Evolutionary conservation across 2,888 invertebrate genomes (phyloP).

Genomic region (Eucriotettix oculatus): DNA sequence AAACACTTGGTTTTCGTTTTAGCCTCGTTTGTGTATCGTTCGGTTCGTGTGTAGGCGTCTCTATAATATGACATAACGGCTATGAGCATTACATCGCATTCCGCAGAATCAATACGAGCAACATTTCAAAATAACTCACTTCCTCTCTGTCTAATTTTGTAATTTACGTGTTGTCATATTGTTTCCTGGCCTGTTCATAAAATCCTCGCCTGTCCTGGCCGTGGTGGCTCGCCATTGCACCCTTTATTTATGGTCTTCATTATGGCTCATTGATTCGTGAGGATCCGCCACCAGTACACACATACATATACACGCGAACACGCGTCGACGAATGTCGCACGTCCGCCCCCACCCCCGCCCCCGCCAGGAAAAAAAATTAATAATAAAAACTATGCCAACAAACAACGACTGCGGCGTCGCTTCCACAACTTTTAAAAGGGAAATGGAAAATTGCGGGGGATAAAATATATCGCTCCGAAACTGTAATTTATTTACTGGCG

Average conservation of each 20-base stretch:
- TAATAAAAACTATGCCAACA: background rate
- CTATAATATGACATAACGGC: conserved; percentile 13
- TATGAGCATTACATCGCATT: conserved; percentile 13
- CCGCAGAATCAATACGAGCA: conserved; percentile 11
- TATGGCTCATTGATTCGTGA: conserved; percentile 25
- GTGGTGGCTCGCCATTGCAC: conserved; percentile 16
- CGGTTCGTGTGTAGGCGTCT: background rate
- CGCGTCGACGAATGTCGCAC: background rate
- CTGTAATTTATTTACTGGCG: conserved; percentile 8
- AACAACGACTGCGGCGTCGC: background rate
- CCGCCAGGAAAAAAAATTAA: background rate
- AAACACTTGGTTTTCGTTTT: background rate
- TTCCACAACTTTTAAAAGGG: conserved; percentile 9
- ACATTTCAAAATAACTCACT: conserved; percentile 14
- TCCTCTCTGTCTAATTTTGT: conserved; percentile 19
- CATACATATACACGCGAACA: background rate
- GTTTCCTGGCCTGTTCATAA: conserved; percentile 22
- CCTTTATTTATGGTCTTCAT: conserved; percentile 26
- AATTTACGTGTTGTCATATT: conserved; percentile 22
- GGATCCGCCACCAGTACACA: conserved; percentile 6
- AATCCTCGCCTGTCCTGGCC: conserved; percentile 19
- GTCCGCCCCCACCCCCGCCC: background rate
- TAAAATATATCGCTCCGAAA: conserved; percentile 11
- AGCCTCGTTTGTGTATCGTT: conserved; percentile 2
- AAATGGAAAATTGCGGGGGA: conserved; percentile 14